These are phyloP conservation scores for Aurelia coerulea DNA, from an alignment of 30 jellyfish, hydroid and myxozoan species.

Conservation along the genomic window DNA sequence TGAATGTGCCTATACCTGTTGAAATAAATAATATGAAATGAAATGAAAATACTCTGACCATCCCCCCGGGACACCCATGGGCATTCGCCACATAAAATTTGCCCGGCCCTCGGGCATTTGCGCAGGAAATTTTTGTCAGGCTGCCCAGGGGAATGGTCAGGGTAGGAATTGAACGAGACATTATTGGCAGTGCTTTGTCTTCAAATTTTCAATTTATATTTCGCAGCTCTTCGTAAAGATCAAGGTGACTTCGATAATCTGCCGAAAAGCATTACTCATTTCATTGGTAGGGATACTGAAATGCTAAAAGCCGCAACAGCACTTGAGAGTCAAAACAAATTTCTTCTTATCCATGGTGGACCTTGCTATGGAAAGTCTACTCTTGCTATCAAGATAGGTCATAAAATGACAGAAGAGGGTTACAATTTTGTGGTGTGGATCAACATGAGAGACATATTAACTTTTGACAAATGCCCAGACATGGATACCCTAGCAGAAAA, in stretches of 20 bases:
- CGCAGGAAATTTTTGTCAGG: no score
- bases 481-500: background rate
- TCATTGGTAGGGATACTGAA: slow-evolving; percentile 11
- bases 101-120: no score
- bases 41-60: no score
- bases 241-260: slow-evolving; percentile 13
- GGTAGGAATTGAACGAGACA: no score
- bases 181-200: background rate
- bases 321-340: background rate
- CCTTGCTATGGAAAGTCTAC: slow-evolving; percentile 41
- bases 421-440: slow-evolving; percentile 34
- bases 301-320: background rate
- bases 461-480: background rate
- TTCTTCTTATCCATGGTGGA: slow-evolving; percentile 23
- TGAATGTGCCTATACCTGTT: no score
- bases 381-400: slow-evolving; percentile 21
- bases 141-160: no score
- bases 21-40: no score
- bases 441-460: slow-evolving; percentile 23
- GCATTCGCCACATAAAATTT: no score
- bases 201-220: background rate
- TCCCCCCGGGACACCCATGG: no score
- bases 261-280: background rate
- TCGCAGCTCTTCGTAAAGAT: slow-evolving; percentile 25
- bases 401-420: slow-evolving; percentile 6